Conservation (phyloP, 2,113 vertebrate species). For the Crotalus viridis region DNA sequence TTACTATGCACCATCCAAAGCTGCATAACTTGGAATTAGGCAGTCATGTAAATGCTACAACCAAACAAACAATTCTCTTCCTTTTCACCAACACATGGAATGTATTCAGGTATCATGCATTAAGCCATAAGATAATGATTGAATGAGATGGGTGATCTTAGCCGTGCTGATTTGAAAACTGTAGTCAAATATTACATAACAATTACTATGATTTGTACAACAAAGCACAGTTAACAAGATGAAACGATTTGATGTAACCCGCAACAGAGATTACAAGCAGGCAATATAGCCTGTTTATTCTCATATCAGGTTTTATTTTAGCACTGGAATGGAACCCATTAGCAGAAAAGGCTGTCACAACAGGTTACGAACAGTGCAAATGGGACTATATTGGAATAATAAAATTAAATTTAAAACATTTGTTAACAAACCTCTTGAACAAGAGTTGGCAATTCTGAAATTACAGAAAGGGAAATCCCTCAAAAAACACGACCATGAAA, state of each 20-base stretch:
- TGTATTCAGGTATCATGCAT: background rate
- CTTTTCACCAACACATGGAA: background rate
- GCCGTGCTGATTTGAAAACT: background rate
- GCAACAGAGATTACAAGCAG: constrained; percentile 33
- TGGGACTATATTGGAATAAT: background rate
- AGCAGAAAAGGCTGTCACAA: constrained; percentile 46
- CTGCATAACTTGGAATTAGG: background rate
- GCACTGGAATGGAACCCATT: constrained; percentile 58
- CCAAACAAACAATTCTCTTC: background rate
- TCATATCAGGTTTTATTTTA: constrained; percentile 36
- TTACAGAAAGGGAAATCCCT: background rate
- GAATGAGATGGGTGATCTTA: background rate
- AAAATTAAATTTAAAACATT: background rate
- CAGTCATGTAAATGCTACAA: background rate
- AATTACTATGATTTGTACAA: background rate
- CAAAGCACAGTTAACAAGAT: background rate
- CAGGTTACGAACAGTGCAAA: constrained; percentile 54
- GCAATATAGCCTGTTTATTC: constrained; percentile 24
- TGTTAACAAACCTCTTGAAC: background rate
- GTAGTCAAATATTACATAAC: background rate
- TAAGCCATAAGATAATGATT: background rate
- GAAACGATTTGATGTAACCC: constrained; percentile 43
- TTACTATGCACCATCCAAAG: background rate
- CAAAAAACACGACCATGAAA: background rate
- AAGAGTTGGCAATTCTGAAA: background rate